A percentile compares a stretch with the other conserved stretches of the same genome.
Evolutionary conservation across 2,797 vertebrate species (phyloP).

Genomic region (Aratinga solstitialis): DNA sequence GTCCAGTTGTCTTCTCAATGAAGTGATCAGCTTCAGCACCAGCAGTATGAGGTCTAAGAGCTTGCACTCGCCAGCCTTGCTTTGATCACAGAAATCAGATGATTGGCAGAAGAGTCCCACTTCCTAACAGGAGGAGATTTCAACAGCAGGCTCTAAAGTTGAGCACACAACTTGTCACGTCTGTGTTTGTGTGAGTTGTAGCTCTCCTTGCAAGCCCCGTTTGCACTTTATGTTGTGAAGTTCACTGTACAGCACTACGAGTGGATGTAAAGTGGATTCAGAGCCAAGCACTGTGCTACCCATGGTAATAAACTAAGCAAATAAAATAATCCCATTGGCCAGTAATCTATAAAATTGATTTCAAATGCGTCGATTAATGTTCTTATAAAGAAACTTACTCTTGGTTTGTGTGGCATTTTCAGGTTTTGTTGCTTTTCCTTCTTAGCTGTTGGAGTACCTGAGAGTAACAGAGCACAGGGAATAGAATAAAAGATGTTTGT

Average conservation of each 20-base stretch:
- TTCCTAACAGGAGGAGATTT: constrained; percentile 38
- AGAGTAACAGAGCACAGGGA: constrained; percentile 1
- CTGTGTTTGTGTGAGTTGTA: background rate
- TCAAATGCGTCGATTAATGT: background rate
- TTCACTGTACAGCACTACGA: background rate
- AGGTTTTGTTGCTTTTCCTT: background rate
- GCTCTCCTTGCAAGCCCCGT: fast-evolving
- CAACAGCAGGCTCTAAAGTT: background rate
- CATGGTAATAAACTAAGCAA: background rate
- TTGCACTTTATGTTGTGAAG: background rate
- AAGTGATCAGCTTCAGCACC: fast-evolving
- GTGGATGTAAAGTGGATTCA: background rate
- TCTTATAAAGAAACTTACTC: background rate
- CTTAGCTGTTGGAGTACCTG: constrained; percentile 11
- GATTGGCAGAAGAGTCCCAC: constrained; percentile 35
- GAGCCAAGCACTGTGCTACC: background rate
- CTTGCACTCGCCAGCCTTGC: background rate
- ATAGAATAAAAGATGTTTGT: constrained; percentile 47
- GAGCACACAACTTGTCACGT: background rate
- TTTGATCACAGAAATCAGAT: background rate
- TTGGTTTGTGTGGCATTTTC: background rate
- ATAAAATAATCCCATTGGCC: background rate
- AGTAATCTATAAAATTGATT: background rate
- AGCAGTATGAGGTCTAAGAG: fast-evolving
- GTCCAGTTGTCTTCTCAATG: background rate